Percentiles rank a stretch among this genome's conserved stretches.
These are phyloP conservation scores for Hyperoplus immaculatus DNA, from an alignment of 2,797 vertebrate genomes.

Conservation along the genomic window DNA sequence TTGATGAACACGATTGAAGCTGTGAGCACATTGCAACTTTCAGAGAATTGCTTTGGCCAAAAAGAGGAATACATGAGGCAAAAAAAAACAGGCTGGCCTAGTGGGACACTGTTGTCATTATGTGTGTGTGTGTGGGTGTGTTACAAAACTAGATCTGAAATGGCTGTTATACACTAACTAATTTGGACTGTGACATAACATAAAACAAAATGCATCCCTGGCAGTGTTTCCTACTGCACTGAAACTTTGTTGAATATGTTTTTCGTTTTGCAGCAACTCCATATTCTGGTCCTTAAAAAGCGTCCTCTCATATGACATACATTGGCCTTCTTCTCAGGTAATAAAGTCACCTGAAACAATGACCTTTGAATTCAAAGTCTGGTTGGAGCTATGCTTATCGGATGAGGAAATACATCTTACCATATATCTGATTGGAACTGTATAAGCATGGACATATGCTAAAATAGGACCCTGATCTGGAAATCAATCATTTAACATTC, in stretches of 20 bases:
- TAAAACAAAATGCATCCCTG: constrained; percentile 6
- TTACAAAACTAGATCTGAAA: constrained; percentile 36
- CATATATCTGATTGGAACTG: not conserved
- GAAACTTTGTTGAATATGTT: not conserved
- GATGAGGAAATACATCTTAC: not conserved
- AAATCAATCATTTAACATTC: constrained; percentile 16
- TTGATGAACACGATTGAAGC: constrained; percentile 43
- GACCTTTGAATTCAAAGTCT: constrained; percentile 11
- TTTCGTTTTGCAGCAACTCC: not conserved
- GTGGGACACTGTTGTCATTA: constrained; percentile 34
- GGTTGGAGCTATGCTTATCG: constrained; percentile 10
- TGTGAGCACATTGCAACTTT: constrained; percentile 54
- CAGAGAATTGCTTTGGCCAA: constrained; percentile 54
- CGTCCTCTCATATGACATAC: not conserved
- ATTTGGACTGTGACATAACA: constrained; percentile 1
- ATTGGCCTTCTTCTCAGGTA: not conserved
- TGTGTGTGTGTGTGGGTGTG: constrained; percentile 23
- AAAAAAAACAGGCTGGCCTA: constrained; percentile 51
- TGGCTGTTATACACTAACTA: constrained; percentile 18
- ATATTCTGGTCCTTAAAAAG: not conserved
- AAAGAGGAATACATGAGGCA: constrained; percentile 68
- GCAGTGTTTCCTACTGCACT: not conserved
- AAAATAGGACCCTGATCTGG: not conserved
- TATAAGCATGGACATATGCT: not conserved
- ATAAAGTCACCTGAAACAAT: constrained; percentile 19